A percentile compares a stretch with the other conserved stretches of the same genome.
phyloP scores from a whole-genome alignment of 2,113 vertebrate species.

The Dasypus novemcinctus region DNA sequence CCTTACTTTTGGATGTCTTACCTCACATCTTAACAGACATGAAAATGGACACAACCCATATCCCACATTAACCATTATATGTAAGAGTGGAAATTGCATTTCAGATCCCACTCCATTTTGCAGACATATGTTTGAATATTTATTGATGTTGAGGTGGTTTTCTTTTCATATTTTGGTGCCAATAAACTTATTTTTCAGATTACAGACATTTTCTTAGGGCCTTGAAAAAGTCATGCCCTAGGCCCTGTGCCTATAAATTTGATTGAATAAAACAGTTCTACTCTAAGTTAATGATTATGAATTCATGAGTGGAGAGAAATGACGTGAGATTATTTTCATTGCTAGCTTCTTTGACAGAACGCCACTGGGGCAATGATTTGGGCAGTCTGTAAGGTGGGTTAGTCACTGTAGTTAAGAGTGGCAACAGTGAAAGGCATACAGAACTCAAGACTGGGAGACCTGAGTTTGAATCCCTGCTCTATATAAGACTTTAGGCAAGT shows the following conservation, averaged over 20 bases:
- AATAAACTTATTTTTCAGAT: constrained; percentile 39
- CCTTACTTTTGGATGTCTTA: background rate
- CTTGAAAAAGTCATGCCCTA: constrained; percentile 40
- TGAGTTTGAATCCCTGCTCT: background rate
- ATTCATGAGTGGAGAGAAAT: constrained; percentile 64
- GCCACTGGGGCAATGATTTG: constrained; percentile 38
- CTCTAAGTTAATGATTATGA: constrained; percentile 59
- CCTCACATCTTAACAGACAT: constrained; percentile 17
- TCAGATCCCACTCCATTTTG: background rate
- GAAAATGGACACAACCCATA: constrained; percentile 2
- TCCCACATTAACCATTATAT: background rate
- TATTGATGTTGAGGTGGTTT: constrained; percentile 25
- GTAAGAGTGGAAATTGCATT: constrained; percentile 34
- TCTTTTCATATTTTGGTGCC: constrained; percentile 45
- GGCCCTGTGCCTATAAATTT: constrained; percentile 45
- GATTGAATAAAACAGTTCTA: constrained; percentile 32
- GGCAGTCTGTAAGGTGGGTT: constrained; percentile 8
- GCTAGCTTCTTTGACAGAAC: constrained; percentile 59
- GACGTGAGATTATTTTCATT: constrained; percentile 63
- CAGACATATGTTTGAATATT: constrained; percentile 34
- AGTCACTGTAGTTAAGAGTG: background rate
- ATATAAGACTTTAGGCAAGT: background rate
- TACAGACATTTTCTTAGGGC: constrained; percentile 43
- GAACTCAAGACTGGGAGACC: background rate
- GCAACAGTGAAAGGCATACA: background rate